Percentiles rank a stretch among this genome's conserved stretches.
phyloP scores from a whole-genome alignment of 2,797 vertebrate genomes.

The Sparus aurata region DNA sequence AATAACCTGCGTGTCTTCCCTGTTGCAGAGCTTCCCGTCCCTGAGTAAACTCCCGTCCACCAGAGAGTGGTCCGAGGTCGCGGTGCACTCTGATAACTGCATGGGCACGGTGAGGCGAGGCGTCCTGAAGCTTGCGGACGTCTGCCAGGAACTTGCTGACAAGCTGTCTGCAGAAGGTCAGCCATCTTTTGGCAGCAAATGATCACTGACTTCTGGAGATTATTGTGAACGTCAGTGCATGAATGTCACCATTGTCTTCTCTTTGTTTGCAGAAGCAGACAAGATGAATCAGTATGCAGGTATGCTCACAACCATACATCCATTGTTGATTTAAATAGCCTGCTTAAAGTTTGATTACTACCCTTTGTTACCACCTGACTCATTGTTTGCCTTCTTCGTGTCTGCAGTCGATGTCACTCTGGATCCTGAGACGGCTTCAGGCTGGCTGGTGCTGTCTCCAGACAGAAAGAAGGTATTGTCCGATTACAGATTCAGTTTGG shows the following conservation, averaged over 20 bases:
- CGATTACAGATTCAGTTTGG: not conserved
- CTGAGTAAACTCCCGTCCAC: constrained; percentile 40
- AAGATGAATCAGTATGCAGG: constrained; percentile 59
- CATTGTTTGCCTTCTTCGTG: not conserved
- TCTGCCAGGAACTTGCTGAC: constrained; percentile 46
- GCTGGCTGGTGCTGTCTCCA: constrained; percentile 64
- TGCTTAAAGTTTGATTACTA: not conserved
- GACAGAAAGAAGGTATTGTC: constrained; percentile 62
- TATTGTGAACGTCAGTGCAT: not conserved
- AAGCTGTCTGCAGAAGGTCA: constrained; percentile 63
- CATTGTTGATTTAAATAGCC: not conserved
- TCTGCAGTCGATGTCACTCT: constrained; percentile 62
- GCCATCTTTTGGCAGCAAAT: not conserved
- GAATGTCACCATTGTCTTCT: not conserved
- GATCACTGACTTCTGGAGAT: not conserved
- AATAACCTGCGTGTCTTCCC: not conserved
- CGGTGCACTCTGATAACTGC: constrained; percentile 35
- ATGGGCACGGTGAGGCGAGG: constrained; percentile 43
- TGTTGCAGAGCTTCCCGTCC: constrained; percentile 57
- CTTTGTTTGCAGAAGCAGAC: constrained; percentile 46
- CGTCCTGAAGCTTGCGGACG: constrained; percentile 45
- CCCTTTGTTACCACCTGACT: not conserved
- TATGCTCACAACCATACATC: constrained; percentile 9
- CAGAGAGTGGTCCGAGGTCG: constrained; percentile 68
- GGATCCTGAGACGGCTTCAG: constrained; percentile 68